A percentile compares a stretch with the other conserved stretches of the same genome.
Evolutionary conservation across 92 coral and sea anemone species (phyloP).

Genomic region (Epizoanthus stellaris): DNA sequence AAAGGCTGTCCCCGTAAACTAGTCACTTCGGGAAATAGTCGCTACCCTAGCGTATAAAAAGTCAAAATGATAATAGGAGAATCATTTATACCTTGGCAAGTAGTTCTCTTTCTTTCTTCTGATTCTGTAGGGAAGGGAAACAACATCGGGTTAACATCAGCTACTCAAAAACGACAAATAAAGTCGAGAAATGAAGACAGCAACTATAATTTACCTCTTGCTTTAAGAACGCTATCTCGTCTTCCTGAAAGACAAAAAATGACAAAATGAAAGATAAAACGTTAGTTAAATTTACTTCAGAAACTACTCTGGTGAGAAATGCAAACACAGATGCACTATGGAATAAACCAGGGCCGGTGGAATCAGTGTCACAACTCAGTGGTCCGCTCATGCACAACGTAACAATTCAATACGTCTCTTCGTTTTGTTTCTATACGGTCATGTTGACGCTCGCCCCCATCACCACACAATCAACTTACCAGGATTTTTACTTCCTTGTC

Average conservation of each 20-base stretch:
- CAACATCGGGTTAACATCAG: not conserved
- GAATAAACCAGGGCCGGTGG: not conserved
- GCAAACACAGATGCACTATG: not conserved
- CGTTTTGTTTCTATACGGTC: too few species aligned
- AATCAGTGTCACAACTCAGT: not conserved
- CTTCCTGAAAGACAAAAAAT: constrained; percentile 68
- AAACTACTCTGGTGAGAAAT: not conserved
- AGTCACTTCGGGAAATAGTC: too few species aligned
- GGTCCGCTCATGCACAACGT: too few species aligned
- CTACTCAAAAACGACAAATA: not conserved
- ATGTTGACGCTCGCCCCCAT: not conserved
- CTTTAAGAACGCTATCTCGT: constrained; percentile 85
- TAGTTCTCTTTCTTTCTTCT: constrained; percentile 94
- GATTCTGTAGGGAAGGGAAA: constrained; percentile 73
- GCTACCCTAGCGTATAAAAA: not conserved
- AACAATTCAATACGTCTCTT: too few species aligned
- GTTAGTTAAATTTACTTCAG: not conserved
- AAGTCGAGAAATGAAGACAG: not conserved
- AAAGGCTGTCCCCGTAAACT: too few species aligned
- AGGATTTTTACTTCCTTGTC: constrained; percentile 79
- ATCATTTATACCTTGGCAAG: constrained; percentile 74
- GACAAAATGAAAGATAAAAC: not conserved
- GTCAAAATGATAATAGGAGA: not conserved
- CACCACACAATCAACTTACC: constrained; percentile 53
- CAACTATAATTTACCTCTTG: constrained; percentile 75